Base-by-base conservation (phyloP, 2,113 vertebrate species). In the Nothocercus nigrocapillus region DNA sequence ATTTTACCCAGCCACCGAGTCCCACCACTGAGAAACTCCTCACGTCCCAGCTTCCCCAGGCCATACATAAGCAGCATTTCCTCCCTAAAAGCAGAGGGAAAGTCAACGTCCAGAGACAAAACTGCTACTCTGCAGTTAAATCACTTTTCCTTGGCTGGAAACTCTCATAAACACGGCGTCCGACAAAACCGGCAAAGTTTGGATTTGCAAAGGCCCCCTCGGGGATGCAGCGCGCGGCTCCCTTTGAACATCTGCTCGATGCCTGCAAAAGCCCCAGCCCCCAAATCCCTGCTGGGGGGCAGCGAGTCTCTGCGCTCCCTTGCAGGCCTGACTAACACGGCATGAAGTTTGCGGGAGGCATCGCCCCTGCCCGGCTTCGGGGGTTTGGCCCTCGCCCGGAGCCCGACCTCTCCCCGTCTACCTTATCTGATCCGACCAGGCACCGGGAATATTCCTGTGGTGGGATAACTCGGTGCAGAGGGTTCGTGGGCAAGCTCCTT, bases 241-340 rank as follows among this genome's bases (percentile, higher is more conserved):
- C 40, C 93, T 95, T 97, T 95, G 93, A 96, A 94, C 89, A 94
- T 76, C 58, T 54, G 34, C 68, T 90, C 2, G 9, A 68, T 63
- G 76, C 82, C 89, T 84, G 80, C 56, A 77, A 80, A 95, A 93
- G 88, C 62, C 67, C 75, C 84, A 77, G 54, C 54, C 77, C 83
- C 96, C 79, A 94, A 93, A 88, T 96, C 92, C 80, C 90, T 92
- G 83, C 85, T 90, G 77, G 62, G 81, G 83, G 90, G 90, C 90
- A 95, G 53, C 58, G 25, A 2, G 4, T n/a, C 66, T 44, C 80
- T 3, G 0, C 76, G 80, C 78, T 94, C 67, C 80, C 85, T 61
- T 63, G 11, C 84, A 76, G 89, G 36, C 53, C 78, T 94, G 76
- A 86, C 94, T 58, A 90, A 94, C 72, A 58, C 32, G 66, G 69